Conservation (phyloP, 2,113 vertebrate genomes). For the Ceyx cyanopectus region DNA sequence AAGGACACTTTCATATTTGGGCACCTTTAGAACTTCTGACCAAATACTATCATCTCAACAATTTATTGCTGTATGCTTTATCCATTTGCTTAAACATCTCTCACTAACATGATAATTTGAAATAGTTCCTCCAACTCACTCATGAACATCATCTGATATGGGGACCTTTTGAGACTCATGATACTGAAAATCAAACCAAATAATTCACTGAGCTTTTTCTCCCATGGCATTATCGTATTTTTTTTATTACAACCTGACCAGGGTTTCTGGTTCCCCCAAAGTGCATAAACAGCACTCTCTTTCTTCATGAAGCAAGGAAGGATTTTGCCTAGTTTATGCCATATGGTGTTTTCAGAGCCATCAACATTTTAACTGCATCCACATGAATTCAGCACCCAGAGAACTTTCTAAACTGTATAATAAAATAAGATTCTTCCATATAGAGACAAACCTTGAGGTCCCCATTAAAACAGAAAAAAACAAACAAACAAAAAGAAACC, state of each 20-base stretch:
- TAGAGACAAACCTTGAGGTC: not conserved
- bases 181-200: not conserved
- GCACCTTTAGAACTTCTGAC: not conserved
- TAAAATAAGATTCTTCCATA: not conserved
- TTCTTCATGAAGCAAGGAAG: not conserved
- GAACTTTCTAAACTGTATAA: not conserved
- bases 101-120: not conserved
- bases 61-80: not conserved
- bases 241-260: not conserved
- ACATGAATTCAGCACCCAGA: not conserved
- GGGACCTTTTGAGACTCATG: not conserved
- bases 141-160: fast-evolving
- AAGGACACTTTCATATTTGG: not conserved
- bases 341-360: not conserved
- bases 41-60: not conserved
- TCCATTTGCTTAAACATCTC: not conserved
- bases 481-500: no score
- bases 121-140: not conserved
- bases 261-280: not conserved
- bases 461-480: not conserved
- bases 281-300: not conserved
- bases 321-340: not conserved
- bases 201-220: not conserved
- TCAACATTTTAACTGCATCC: not conserved
- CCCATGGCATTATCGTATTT: not conserved